phyloP scores from a whole-genome alignment of 2,797 vertebrate genomes.

The Ctenopoma kingsleyae region DNA sequence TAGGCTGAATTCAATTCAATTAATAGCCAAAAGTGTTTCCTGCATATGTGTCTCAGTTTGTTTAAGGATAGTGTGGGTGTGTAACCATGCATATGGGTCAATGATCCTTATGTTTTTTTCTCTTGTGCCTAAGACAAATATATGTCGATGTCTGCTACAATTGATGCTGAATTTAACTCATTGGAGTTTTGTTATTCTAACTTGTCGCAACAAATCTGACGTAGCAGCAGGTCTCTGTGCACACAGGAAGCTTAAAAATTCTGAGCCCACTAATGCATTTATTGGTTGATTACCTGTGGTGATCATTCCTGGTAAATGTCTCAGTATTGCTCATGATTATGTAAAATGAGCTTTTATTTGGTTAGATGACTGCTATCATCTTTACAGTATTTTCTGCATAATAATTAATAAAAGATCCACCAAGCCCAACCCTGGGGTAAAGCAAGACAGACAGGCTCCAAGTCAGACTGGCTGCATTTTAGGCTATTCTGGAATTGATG shows the following conservation, averaged over 20 bases:
- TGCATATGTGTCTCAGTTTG: neutral
- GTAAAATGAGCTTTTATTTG: no score
- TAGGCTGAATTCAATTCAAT: neutral
- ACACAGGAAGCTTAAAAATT: no score
- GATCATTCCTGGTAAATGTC: no score
- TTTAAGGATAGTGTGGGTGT: constrained; percentile 10
- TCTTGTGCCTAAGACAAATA: neutral
- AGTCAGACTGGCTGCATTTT: no score
- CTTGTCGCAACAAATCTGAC: neutral
- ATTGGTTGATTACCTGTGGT: no score
- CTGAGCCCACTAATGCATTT: no score
- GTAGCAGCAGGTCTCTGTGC: neutral
- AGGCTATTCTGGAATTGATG: neutral
- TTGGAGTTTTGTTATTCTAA: no score
- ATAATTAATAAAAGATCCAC: neutral
- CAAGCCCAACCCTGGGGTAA: neutral
- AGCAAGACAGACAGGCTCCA: no score
- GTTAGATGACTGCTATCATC: no score
- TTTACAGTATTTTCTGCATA: neutral
- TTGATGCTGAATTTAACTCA: no score
- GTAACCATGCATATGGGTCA: constrained; percentile 5
- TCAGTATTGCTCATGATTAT: no score
- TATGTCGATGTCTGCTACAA: neutral
- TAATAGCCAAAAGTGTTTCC: neutral
- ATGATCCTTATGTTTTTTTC: neutral